phyloP scores from a whole-genome alignment of 2,113 vertebrate species.

The Chrysemys picta region DNA sequence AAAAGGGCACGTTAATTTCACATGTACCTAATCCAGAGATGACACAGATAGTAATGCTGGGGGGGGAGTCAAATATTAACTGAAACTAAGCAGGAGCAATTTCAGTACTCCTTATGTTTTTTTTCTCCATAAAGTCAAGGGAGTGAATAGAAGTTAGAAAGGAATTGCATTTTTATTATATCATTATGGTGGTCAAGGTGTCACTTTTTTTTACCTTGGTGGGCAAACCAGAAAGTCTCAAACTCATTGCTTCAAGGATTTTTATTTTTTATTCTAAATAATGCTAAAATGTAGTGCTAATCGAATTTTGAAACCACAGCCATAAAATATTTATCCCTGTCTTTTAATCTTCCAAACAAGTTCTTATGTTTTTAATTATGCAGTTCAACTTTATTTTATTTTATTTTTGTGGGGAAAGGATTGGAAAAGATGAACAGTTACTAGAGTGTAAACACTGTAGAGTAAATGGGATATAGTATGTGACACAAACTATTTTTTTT shows the following conservation, averaged over 20 bases:
- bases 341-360: not conserved
- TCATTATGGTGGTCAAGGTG: rapidly evolving
- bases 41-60: not conserved
- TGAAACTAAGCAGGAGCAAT: not conserved
- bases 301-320: not conserved
- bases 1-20: not conserved
- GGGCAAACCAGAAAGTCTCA: not conserved
- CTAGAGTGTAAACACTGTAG: not conserved
- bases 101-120: not conserved
- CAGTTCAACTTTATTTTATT: not conserved
- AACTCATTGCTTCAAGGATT: not conserved
- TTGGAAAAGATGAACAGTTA: not conserved
- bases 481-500: slow-evolving; percentile 4
- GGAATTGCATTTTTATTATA: not conserved
- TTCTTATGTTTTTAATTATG: not conserved
- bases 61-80: not conserved
- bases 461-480: not conserved
- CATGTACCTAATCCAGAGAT: not conserved
- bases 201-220: not conserved
- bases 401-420: not conserved
- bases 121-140: not conserved
- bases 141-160: not conserved
- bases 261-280: not conserved
- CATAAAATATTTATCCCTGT: not conserved
- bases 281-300: not conserved